Evolutionary conservation across 2,888 invertebrate species (phyloP).

Genomic region (Drosophila acutilabella): DNA sequence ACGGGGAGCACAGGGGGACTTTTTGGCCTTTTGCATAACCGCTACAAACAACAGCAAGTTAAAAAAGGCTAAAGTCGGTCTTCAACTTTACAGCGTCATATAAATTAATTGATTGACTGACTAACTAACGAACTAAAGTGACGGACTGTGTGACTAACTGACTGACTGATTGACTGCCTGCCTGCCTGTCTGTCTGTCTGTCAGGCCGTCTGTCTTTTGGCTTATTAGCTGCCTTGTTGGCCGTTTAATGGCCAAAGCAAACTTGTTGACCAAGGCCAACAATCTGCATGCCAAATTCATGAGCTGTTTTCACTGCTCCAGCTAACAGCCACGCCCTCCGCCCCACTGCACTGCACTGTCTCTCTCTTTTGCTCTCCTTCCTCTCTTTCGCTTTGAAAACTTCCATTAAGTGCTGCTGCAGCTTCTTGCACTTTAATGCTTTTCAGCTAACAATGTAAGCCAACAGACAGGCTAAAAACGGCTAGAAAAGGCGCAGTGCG

Average conservation of each 20-base stretch:
- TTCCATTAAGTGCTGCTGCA: constrained; percentile 12
- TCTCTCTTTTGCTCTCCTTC: neutral
- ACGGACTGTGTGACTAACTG: constrained; percentile 8
- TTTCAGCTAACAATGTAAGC: constrained; percentile 38
- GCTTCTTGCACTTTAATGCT: constrained; percentile 34
- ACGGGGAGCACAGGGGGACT: neutral
- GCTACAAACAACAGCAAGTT: neutral
- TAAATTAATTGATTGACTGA: constrained; percentile 41
- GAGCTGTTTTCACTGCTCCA: constrained; percentile 41
- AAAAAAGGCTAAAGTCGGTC: neutral
- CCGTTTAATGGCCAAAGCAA: constrained; percentile 40
- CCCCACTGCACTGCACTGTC: neutral
- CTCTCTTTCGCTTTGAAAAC: neutral
- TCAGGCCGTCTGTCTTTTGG: neutral
- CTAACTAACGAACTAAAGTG: neutral
- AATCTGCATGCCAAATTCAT: constrained; percentile 58
- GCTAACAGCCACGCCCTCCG: neutral
- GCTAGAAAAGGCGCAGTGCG: neutral
- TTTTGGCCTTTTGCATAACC: constrained; percentile 40
- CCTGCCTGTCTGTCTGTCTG: constrained; percentile 9
- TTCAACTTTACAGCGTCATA: constrained; percentile 25
- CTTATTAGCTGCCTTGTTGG: neutral
- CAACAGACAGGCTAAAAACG: constrained; percentile 12
- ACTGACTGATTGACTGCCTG: constrained; percentile 38
- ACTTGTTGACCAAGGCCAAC: constrained; percentile 62